A percentile compares a stretch with the other conserved stretches of the same genome.
These are phyloP conservation scores for Perithous albicinctus DNA, from an alignment of 2,888 invertebrate species.

Conservation along the genomic window DNA sequence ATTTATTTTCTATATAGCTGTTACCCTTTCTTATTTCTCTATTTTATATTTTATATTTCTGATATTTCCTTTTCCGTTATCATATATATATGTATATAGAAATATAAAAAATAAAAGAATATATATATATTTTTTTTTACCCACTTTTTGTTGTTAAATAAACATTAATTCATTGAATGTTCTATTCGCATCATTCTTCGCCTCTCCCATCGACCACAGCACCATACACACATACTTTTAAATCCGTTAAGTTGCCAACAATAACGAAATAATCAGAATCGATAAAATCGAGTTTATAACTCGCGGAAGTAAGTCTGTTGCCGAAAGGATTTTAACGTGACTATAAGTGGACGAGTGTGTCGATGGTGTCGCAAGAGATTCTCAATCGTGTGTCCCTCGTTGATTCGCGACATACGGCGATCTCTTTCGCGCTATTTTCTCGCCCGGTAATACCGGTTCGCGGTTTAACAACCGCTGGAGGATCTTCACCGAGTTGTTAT, in stretches of 20 bases:
- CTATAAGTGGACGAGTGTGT: constrained; percentile 39
- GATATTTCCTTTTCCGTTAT: too few relatives aligned
- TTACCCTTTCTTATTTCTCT: too few relatives aligned
- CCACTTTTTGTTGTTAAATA: too few relatives aligned
- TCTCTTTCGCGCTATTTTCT: constrained; percentile 59
- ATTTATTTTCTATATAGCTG: too few relatives aligned
- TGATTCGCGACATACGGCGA: constrained; percentile 1
- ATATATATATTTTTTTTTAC: too few relatives aligned
- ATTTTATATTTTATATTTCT: too few relatives aligned
- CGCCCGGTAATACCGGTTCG: constrained; percentile 67
- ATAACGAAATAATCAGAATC: background rate
- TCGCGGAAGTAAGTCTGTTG: background rate
- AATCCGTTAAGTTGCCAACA: background rate
- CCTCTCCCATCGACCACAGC: too few relatives aligned
- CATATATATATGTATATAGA: too few relatives aligned
- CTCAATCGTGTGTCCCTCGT: constrained; percentile 9
- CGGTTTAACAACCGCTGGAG: constrained; percentile 21
- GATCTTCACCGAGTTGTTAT: constrained; percentile 33
- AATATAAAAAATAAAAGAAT: too few relatives aligned
- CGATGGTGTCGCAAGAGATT: constrained; percentile 44
- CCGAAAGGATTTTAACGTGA: background rate
- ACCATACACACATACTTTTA: too few relatives aligned
- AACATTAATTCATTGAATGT: too few relatives aligned
- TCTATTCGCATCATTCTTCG: too few relatives aligned
- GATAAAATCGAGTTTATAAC: background rate